phyloP scores from a whole-genome alignment of 2,113 vertebrate species.

The Struthidea cinerea region DNA sequence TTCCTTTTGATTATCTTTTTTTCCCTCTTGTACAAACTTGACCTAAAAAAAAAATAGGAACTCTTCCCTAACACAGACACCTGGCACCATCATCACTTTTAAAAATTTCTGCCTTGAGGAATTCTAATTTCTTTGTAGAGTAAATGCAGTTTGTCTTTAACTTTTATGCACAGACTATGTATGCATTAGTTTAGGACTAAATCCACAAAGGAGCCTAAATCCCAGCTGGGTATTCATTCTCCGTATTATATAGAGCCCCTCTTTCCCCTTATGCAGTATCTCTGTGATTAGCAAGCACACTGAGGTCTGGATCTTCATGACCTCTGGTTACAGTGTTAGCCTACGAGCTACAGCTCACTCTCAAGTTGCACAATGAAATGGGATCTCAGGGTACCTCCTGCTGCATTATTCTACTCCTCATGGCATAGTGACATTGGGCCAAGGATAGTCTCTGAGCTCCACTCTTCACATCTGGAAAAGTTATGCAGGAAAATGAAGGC shows the following conservation, averaged over 20 bases:
- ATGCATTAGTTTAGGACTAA: neutral
- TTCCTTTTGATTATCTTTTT: neutral
- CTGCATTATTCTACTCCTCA: neutral
- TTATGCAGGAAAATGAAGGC: neutral
- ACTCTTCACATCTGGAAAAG: neutral
- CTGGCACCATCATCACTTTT: neutral
- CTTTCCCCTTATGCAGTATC: neutral
- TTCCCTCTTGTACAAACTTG: neutral
- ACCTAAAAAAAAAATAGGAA: neutral
- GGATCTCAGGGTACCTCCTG: neutral
- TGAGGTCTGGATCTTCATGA: neutral
- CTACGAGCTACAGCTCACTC: neutral
- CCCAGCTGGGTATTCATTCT: neutral
- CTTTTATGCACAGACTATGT: neutral
- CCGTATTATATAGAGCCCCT: neutral
- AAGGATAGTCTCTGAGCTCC: neutral
- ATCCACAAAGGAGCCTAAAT: neutral
- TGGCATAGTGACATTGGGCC: neutral
- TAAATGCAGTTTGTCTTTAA: neutral
- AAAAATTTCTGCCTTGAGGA: neutral
- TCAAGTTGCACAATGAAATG: neutral
- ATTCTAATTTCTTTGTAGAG: neutral
- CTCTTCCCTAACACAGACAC: neutral
- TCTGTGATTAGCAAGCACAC: neutral
- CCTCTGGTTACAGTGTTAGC: neutral